Percentiles rank a stretch among this genome's conserved stretches.
Evolutionary conservation across 2,797 vertebrate species (phyloP).

Genomic region (Australoheros facetus): DNA sequence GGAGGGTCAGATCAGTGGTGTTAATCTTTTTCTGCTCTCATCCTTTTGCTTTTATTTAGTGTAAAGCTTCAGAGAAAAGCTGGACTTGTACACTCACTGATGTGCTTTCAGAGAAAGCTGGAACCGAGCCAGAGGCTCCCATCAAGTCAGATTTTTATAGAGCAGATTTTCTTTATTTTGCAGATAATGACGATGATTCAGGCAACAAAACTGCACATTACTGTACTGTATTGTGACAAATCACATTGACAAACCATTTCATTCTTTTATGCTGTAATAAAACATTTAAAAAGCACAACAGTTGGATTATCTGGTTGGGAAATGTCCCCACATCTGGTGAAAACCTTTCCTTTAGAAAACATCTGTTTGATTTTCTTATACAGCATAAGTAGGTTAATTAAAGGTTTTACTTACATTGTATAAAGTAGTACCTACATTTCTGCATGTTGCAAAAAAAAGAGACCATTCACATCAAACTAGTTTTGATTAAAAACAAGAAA

Average conservation of each 20-base stretch:
- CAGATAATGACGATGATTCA: not conserved
- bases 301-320: not conserved
- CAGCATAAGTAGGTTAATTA: not conserved
- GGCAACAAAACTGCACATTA: not conserved
- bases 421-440: not conserved
- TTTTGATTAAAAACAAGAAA: not conserved
- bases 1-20: not conserved
- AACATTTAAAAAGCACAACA: not conserved
- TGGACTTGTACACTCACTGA: not conserved
- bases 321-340: not conserved
- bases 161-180: not conserved
- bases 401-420: not conserved
- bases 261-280: not conserved
- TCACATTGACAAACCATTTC: not conserved
- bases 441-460: not conserved
- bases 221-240: not conserved
- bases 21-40: constrained; percentile 1
- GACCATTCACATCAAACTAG: not conserved
- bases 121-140: not conserved
- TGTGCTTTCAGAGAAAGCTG: not conserved
- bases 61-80: not conserved
- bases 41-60: not conserved
- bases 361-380: not conserved
- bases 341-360: not conserved
- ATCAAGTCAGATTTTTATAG: not conserved